Evolutionary conservation across 1,140 invertebrate species (phyloP), one percentile per base, ranked within the genome.

Genomic region (Wiebesia pumilae): DNA sequence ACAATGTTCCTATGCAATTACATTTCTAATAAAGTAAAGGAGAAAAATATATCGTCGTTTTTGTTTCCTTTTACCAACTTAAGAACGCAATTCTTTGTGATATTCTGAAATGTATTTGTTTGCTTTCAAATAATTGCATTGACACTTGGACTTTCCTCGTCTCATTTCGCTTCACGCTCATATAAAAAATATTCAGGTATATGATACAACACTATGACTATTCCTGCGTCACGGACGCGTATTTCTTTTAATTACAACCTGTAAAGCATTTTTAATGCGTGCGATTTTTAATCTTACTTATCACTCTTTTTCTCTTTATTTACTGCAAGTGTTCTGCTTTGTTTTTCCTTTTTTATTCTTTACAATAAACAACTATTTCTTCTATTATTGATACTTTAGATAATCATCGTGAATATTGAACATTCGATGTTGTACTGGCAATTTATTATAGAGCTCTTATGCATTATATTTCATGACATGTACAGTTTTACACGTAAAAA

Each of bases 121-220:
- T 78, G 30, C 27, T 78, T 84, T 67, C 30, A n/a, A 65, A 84
- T 80, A 80, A 79, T 54, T 33, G 65, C 47, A 85, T 85, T n/a
- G 51, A 78, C 67, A 81, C 77, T 40, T 73, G 3, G 35, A 81
- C 3, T 81, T 81, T 85, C 12, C 84, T 75, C 10, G 16, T 40
- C 24, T n/a, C 14, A 78, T 40, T 43, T n/a, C 38, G 35, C 21
- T 10, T 67, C n/a, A 62, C 30, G 78, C 58, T 86, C 21, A 69
- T 86, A 86, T 83, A 86, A 86, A 86, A 86, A 86, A 86, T 86
- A 86, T 86, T 86, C 58, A 82, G 67, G 81, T 86, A 67, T 86
- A 86, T 86, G 24, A 83, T 86, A 86, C 62, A 86, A 82, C n/a
- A 67, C 30, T 86, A 86, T 75, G 51, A 86, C 73, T 86, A 82